Evolutionary conservation across 2,113 vertebrate species (phyloP).

Genomic region (Cheilinus undulatus): DNA sequence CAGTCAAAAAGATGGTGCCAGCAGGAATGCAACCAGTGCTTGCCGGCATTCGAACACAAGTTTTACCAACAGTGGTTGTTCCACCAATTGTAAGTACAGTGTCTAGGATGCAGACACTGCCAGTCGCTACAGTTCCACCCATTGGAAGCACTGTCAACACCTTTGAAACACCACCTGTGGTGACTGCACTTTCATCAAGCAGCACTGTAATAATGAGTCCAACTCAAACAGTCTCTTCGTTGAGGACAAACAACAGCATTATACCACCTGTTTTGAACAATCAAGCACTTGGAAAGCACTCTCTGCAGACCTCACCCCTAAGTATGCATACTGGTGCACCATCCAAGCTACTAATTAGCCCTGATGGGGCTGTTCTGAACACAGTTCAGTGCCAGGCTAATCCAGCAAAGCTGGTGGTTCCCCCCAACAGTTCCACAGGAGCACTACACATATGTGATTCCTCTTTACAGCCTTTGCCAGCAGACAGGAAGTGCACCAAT

Average conservation of each 20-base stretch:
- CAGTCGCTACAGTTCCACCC: slow-evolving; percentile 84
- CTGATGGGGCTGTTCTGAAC: slow-evolving; percentile 91
- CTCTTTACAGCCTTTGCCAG: slow-evolving; percentile 46
- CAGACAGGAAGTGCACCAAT: slow-evolving; percentile 61
- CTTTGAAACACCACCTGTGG: slow-evolving; percentile 69
- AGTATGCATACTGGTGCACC: slow-evolving; percentile 80
- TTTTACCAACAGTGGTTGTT: slow-evolving; percentile 83
- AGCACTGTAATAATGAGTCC: slow-evolving; percentile 58
- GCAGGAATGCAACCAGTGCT: slow-evolving; percentile 49
- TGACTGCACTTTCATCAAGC: slow-evolving; percentile 60
- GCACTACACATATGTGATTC: slow-evolving; percentile 81
- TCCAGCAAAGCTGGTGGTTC: slow-evolving; percentile 75
- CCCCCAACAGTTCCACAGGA: slow-evolving; percentile 77
- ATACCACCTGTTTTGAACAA: slow-evolving; percentile 54
- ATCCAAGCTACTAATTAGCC: slow-evolving; percentile 90
- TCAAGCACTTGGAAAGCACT: slow-evolving; percentile 54
- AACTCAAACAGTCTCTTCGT: slow-evolving; percentile 62
- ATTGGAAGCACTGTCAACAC: slow-evolving; percentile 77
- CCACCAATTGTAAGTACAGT: slow-evolving; percentile 82
- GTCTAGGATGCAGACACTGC: slow-evolving; percentile 81
- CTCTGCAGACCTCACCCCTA: slow-evolving; percentile 69
- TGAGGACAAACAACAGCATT: slow-evolving; percentile 44
- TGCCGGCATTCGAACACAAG: slow-evolving; percentile 59
- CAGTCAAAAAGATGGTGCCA: slow-evolving; percentile 55
- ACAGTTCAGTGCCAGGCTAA: slow-evolving; percentile 81